Evolutionary conservation across 1,140 invertebrate genomes (phyloP), one percentile per base, ranked within the genome.

Genomic region (Ptiloglossa arizonensis): DNA sequence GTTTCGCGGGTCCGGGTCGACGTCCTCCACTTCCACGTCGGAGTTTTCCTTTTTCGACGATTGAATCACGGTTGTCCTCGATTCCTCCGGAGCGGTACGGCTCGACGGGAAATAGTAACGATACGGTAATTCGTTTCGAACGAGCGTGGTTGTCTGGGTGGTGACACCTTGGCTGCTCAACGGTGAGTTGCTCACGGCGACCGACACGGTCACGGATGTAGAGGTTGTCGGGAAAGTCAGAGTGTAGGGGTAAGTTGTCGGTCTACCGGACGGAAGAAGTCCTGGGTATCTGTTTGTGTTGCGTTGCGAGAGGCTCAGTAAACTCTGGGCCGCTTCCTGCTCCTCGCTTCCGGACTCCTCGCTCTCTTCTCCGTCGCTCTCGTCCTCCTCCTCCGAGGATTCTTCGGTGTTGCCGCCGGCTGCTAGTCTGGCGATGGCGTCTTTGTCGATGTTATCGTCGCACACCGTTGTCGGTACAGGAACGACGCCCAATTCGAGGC

Each of bases 291-390:
- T 92, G 83, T 89, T 93, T 66, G 64, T 54, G 13, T 83, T 92
- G 73, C 86, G 93, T 88, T 94, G 94, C 0, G 96, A 96, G 15
- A 98, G 92, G 79, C 96, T 97, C 15, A 98, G 90, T 46, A 98
- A 91, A 88, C 97, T 97, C 75, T 96, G 95, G 0, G 97, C 97
- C 2, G 97, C 97, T 93, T 98, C 97, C 83, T 97, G 96, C 89
- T 98, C 97, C 79, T 96, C 91, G 63, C 87, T 92, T 11, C 89
- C 91, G 0, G 91, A 91, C 44, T 94, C 93, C 5, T 94, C 94
- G 68, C 94, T 94, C n/a, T 94, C 93, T 0, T 94, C 94, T 11
- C 91, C 91, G 38, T 95, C 95, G 2, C 92, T 93, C 44, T 95
- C 95, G 0, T 94, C 94, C 22, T 95, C 95, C 0, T 94, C 94